Percentiles rank a stretch among this genome's conserved stretches.
Evolutionary conservation across 2,113 vertebrate species (phyloP).

Genomic region (Epinephelus cyanopodus): DNA sequence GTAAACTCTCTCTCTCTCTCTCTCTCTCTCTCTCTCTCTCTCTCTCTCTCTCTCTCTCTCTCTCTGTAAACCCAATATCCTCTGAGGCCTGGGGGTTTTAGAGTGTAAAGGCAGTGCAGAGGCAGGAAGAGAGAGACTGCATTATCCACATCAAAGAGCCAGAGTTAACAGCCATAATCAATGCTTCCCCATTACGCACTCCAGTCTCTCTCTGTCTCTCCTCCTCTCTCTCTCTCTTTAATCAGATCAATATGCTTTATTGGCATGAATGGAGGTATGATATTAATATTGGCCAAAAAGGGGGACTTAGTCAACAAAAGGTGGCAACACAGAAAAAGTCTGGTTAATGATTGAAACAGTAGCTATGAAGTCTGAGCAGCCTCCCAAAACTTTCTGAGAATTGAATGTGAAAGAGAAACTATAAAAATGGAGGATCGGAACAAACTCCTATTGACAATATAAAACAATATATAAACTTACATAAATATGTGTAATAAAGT

Average conservation of each 20-base stretch:
- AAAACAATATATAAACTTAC: neutral
- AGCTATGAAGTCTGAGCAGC: neutral
- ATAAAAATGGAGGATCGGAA: neutral
- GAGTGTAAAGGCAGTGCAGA: constrained; percentile 75
- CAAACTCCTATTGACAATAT: neutral
- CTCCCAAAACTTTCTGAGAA: neutral
- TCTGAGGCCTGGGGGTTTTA: constrained; percentile 80
- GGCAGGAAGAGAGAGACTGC: constrained; percentile 85
- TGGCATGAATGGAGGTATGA: constrained; percentile 57
- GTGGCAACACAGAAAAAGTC: neutral
- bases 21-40: constrained; percentile 7
- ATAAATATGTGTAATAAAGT: neutral
- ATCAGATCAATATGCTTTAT: constrained; percentile 73
- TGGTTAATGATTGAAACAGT: neutral
- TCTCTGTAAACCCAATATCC: constrained; percentile 79
- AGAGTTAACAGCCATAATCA: constrained; percentile 86
- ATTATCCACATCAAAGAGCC: constrained; percentile 86
- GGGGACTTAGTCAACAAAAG: constrained; percentile 28
- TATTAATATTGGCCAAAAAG: constrained; percentile 50
- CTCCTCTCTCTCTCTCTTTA: constrained; percentile 29
- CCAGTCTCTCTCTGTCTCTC: constrained; percentile 37
- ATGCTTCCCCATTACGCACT: constrained; percentile 83
- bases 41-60: constrained; percentile 13
- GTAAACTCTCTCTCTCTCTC: constrained; percentile 1
- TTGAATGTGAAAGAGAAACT: neutral